These are phyloP conservation scores for Lytechinus variegatus DNA, from an alignment of 35 echinoderm and acorn worm species.

Conservation along the genomic window DNA sequence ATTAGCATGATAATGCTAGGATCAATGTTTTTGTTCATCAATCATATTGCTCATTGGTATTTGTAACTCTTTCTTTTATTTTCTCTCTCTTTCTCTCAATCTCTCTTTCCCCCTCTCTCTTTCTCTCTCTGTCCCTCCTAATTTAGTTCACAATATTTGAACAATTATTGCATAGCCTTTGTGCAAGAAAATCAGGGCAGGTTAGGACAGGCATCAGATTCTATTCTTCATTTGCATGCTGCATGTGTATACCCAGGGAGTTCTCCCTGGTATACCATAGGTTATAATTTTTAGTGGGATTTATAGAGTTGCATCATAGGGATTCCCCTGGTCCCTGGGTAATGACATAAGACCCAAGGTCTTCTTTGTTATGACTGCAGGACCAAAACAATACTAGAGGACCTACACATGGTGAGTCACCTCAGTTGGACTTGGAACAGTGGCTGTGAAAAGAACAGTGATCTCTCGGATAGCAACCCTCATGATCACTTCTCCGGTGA, in stretches of 20 bases:
- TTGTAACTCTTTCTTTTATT: constrained; percentile 2
- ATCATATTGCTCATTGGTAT: not conserved
- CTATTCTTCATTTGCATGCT: not conserved
- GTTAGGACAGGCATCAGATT: not conserved
- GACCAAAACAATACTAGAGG: not conserved
- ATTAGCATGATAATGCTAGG: not conserved
- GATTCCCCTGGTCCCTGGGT: not conserved
- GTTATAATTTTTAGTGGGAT: not conserved
- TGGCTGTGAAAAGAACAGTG: not conserved
- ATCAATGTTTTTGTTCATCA: not conserved
- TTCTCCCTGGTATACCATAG: not conserved
- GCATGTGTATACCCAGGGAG: not conserved
- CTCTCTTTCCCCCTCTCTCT: not conserved
- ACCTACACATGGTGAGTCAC: not conserved
- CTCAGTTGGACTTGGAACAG: not conserved
- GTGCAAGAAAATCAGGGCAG: not conserved
- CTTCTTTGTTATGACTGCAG: not conserved
- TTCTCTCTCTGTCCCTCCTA: not conserved
- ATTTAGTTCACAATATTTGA: not conserved
- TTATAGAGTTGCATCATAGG: not conserved
- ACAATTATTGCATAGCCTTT: constrained; percentile 3
- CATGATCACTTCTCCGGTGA: not conserved
- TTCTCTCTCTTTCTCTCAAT: not conserved
- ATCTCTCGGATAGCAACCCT: not conserved
- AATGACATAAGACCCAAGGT: not conserved